Conservation (phyloP, 2,888 invertebrate species). For the Drosophila differens region DNA sequence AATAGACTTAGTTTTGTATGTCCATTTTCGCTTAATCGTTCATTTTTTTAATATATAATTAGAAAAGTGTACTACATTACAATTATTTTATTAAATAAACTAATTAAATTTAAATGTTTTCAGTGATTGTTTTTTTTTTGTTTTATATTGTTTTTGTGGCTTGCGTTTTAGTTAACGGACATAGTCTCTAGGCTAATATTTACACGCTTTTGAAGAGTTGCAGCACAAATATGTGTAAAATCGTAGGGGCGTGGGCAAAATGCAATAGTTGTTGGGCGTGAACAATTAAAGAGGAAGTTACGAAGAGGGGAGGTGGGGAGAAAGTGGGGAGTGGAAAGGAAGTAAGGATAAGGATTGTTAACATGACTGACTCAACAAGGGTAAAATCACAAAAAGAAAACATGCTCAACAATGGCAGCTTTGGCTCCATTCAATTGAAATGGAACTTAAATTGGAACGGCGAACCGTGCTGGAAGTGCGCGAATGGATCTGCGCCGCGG, state of each 20-base stretch:
- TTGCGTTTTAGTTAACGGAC: conserved; percentile 57
- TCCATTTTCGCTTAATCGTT: conserved; percentile 49
- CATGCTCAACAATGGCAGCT: conserved; percentile 52
- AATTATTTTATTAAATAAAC: conserved; percentile 75
- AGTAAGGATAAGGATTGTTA: conserved; percentile 8
- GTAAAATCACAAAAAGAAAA: conserved; percentile 56
- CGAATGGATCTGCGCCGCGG: conserved; percentile 90
- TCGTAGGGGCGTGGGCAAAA: conserved; percentile 39
- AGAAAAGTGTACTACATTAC: conserved; percentile 79
- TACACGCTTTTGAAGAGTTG: conserved; percentile 68
- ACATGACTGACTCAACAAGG: conserved; percentile 30
- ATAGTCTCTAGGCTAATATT: conserved; percentile 77
- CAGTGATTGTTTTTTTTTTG: conserved; percentile 44
- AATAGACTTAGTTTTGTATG: conserved; percentile 23
- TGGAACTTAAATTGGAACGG: conserved; percentile 99
- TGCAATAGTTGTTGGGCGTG: conserved; percentile 26
- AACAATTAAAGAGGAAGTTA: conserved; percentile 1
- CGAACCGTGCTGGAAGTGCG: conserved; percentile 93
- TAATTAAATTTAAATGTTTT: conserved; percentile 71
- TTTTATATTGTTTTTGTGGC: conserved; percentile 47
- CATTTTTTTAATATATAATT: conserved; percentile 62
- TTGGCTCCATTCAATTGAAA: conserved; percentile 90
- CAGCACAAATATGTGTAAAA: conserved; percentile 68
- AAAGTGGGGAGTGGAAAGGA: conserved; percentile 1
- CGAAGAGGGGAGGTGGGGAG: background rate